A percentile compares a stretch with the other conserved stretches of the same genome.
These are phyloP conservation scores for Andrena bucephala DNA, from an alignment of 2,888 invertebrate species.

Conservation along the genomic window DNA sequence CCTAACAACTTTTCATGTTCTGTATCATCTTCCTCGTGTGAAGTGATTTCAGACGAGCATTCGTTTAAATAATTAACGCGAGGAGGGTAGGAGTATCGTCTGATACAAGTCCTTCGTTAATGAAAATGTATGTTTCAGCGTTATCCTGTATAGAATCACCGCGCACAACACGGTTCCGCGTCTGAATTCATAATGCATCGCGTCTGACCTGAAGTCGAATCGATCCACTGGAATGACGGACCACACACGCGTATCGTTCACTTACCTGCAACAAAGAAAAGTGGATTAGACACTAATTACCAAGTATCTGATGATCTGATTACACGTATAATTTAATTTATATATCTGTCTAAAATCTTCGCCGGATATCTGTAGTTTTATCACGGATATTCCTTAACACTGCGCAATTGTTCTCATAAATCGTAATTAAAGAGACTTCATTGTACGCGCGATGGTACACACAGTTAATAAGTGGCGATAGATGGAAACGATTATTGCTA, in stretches of 20 bases:
- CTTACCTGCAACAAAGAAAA: slow-evolving; percentile 70
- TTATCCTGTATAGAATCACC: neutral
- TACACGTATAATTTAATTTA: neutral
- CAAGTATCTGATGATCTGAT: neutral
- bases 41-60: no score
- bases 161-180: neutral
- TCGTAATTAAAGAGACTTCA: neutral
- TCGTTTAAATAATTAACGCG: no score
- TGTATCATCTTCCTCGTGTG: no score
- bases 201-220: slow-evolving; percentile 49
- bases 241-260: slow-evolving; percentile 10
- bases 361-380: neutral
- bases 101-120: neutral
- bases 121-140: neutral
- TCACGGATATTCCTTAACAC: neutral
- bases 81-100: neutral
- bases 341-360: neutral
- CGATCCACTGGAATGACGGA: slow-evolving; percentile 2
- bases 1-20: no score
- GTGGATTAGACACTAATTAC: neutral
- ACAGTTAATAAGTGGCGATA: neutral
- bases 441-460: neutral
- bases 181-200: neutral
- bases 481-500: neutral
- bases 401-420: neutral